These are phyloP conservation scores for Stenchaetothrips biformis DNA, from an alignment of 2,888 invertebrate genomes.

Conservation along the genomic window DNA sequence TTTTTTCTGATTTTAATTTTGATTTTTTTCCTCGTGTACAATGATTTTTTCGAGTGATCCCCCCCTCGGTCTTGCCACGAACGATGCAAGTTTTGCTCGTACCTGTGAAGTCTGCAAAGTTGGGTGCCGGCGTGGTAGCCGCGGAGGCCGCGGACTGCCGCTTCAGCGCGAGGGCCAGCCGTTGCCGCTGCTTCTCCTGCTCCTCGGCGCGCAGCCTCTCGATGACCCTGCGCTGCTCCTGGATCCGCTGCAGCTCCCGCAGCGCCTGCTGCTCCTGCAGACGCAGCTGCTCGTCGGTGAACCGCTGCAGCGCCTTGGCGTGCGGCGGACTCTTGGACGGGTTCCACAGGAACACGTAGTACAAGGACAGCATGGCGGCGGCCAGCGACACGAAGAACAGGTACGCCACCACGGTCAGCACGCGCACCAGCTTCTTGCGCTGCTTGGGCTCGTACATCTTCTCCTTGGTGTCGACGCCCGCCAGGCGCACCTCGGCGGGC, in stretches of 20 bases:
- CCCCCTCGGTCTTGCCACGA: not conserved
- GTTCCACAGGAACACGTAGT: slow-evolving; percentile 93
- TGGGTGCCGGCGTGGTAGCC: not conserved
- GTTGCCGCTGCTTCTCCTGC: not conserved
- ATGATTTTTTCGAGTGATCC: not conserved
- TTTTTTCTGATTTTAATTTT: too few species aligned
- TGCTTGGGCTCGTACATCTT: slow-evolving; percentile 75
- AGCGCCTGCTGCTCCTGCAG: not conserved
- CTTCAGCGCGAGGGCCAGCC: not conserved
- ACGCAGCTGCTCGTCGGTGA: not conserved
- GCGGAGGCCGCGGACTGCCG: not conserved
- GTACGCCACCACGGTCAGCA: slow-evolving; percentile 89
- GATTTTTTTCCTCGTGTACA: too few species aligned
- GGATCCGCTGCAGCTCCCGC: slow-evolving; percentile 3
- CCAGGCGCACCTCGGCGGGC: slow-evolving; percentile 60
- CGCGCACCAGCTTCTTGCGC: slow-evolving; percentile 78
- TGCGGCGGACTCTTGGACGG: slow-evolving; percentile 51
- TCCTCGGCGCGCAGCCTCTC: not conserved
- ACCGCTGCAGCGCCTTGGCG: not conserved
- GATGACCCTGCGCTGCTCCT: not conserved
- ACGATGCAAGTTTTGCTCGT: not conserved
- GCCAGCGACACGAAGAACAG: slow-evolving; percentile 90
- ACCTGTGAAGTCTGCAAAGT: not conserved
- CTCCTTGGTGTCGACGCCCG: slow-evolving; percentile 61
- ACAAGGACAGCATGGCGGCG: slow-evolving; percentile 86